Percentiles rank a stretch among this genome's conserved stretches.
Evolutionary conservation across 2,797 vertebrate species (phyloP).

Genomic region (Gymnoscopelus microlampas): DNA sequence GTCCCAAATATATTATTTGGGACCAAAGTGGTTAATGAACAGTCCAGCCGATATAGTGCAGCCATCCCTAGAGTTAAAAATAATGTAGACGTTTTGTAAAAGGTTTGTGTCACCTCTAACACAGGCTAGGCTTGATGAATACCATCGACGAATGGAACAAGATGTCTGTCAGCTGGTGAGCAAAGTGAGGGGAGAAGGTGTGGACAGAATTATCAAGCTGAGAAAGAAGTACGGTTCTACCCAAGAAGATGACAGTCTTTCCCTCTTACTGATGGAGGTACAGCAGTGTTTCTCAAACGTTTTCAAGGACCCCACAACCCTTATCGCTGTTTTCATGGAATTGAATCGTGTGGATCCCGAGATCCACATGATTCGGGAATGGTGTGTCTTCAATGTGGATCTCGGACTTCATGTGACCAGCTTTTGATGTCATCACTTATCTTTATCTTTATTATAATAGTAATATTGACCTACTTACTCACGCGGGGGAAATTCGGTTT

Average conservation of each 20-base stretch:
- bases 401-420: neutral
- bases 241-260: conserved; percentile 56
- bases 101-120: neutral
- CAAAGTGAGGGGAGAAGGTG: conserved; percentile 73
- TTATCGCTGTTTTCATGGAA: too few species aligned
- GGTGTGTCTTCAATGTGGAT: neutral
- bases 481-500: too few species aligned
- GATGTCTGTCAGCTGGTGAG: conserved; percentile 75
- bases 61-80: too few species aligned
- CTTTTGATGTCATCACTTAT: too few species aligned
- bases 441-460: too few species aligned
- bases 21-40: too few species aligned
- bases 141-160: conserved; percentile 72
- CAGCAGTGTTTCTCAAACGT: neutral
- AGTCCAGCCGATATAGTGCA: too few species aligned
- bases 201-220: conserved; percentile 72
- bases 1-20: too few species aligned
- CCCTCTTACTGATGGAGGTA: conserved; percentile 71
- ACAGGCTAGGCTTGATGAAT: conserved; percentile 77
- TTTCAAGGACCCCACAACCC: neutral
- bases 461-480: too few species aligned
- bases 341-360: too few species aligned
- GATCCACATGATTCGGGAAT: neutral
- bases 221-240: conserved; percentile 76
- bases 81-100: too few species aligned